Evolutionary conservation across 64 coral and sea anemone species (phyloP).

Genomic region (Montipora capricornis): DNA sequence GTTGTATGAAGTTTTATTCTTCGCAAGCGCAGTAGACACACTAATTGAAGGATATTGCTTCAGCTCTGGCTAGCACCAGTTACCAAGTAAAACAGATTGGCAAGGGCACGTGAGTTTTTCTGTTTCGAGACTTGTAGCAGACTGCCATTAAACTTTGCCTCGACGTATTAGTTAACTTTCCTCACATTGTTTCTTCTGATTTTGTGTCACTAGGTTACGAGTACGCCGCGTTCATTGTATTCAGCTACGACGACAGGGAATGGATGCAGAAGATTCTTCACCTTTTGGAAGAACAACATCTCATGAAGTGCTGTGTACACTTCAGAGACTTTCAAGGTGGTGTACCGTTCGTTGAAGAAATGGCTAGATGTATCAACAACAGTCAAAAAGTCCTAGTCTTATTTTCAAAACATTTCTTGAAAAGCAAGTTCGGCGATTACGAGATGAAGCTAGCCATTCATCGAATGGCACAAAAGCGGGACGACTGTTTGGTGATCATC

Average conservation of each 20-base stretch:
- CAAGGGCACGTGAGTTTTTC: too few species aligned
- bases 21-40: too few species aligned
- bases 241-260: background rate
- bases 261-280: conserved; percentile 29
- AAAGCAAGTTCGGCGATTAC: conserved; percentile 45
- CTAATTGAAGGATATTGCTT: too few species aligned
- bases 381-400: conserved; percentile 41
- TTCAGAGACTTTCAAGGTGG: conserved; percentile 55
- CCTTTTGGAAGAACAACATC: conserved; percentile 21
- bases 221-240: conserved; percentile 45
- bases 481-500: background rate
- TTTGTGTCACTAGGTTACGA: background rate
- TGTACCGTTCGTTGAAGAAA: conserved; percentile 6
- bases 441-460: conserved; percentile 24
- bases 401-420: conserved; percentile 33
- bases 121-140: too few species aligned
- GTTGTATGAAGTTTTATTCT: too few species aligned
- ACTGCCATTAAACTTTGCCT: too few species aligned
- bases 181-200: too few species aligned
- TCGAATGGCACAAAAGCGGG: background rate
- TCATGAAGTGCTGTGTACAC: conserved; percentile 42
- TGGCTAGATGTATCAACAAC: conserved; percentile 41
- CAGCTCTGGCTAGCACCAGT: too few species aligned
- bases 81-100: too few species aligned
- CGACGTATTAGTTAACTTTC: too few species aligned